Evolutionary conservation across 2,113 vertebrate genomes (phyloP).

Genomic region (Phodopus roborovskii): DNA sequence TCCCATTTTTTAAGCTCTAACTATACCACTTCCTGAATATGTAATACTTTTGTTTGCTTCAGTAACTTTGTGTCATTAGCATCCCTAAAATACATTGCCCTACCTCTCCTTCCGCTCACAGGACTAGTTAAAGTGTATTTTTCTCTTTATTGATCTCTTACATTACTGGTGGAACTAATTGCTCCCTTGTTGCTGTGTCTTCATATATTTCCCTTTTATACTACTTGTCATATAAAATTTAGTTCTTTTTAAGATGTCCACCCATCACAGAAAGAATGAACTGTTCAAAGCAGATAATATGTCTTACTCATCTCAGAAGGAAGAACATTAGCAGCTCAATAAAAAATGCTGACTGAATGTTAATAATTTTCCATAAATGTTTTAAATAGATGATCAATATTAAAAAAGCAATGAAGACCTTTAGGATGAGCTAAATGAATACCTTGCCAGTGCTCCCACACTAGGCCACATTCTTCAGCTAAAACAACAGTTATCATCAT

Average conservation of each 20-base stretch:
- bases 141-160: not conserved
- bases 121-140: slow-evolving; percentile 9
- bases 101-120: not conserved
- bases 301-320: slow-evolving; percentile 50
- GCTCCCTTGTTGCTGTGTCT: slow-evolving; percentile 21
- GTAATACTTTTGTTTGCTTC: not conserved
- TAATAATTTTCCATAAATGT: slow-evolving; percentile 26
- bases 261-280: slow-evolving; percentile 4
- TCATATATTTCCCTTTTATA: slow-evolving; percentile 5
- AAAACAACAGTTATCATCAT: not conserved
- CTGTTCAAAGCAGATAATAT: slow-evolving; percentile 55
- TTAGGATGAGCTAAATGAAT: not conserved
- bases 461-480: not conserved
- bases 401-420: slow-evolving; percentile 11
- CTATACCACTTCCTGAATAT: not conserved
- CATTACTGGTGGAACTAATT: slow-evolving; percentile 23
- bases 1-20: not conserved
- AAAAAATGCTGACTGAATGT: slow-evolving; percentile 5
- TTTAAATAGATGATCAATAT: slow-evolving; percentile 16
- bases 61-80: not conserved
- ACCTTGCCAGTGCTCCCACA: not conserved
- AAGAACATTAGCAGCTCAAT: slow-evolving; percentile 41
- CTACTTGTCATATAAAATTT: slow-evolving; percentile 28
- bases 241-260: slow-evolving; percentile 44
- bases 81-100: not conserved